Conservation (phyloP, 2,888 invertebrate species). For the Marasmarcha lunaedactyla region DNA sequence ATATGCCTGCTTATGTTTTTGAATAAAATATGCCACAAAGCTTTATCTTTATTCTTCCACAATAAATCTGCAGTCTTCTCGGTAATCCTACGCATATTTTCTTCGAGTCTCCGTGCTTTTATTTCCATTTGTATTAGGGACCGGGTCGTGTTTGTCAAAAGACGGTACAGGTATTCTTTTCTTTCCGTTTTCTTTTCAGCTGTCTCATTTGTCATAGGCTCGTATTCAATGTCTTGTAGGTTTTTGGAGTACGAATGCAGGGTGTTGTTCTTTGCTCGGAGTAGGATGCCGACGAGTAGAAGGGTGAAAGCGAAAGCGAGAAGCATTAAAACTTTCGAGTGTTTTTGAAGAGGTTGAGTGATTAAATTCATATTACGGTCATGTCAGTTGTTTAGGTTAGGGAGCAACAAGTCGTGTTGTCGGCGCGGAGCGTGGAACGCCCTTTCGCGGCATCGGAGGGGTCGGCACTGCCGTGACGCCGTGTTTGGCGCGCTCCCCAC, state of each 20-base stretch:
- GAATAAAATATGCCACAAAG: conserved; percentile 65
- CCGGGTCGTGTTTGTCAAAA: conserved; percentile 67
- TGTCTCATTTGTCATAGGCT: conserved; percentile 48
- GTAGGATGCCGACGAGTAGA: conserved; percentile 40
- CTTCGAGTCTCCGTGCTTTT: conserved; percentile 67
- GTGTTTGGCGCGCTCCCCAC: conserved; percentile 62
- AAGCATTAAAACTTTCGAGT: conserved; percentile 50
- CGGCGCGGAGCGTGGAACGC: conserved; percentile 39
- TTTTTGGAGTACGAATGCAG: conserved; percentile 27
- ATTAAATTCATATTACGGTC: conserved; percentile 56
- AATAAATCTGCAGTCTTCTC: conserved; percentile 68
- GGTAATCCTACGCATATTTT: conserved; percentile 70
- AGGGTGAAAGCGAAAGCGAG: conserved; percentile 41
- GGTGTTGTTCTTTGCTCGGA: conserved; percentile 34
- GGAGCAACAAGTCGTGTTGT: conserved; percentile 56
- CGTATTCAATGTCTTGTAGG: conserved; percentile 35
- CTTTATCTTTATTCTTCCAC: conserved; percentile 68
- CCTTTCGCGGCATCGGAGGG: conserved; percentile 61
- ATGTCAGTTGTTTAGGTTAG: conserved; percentile 30
- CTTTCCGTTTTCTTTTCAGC: conserved; percentile 45
- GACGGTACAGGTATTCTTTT: conserved; percentile 66
- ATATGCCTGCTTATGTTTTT: conserved; percentile 67
- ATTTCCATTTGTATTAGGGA: conserved; percentile 71
- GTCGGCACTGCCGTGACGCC: conserved; percentile 51
- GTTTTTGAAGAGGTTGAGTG: conserved; percentile 44